Base-by-base conservation (phyloP, 2,888 invertebrate genomes). In the Chloromyia formosa region DNA sequence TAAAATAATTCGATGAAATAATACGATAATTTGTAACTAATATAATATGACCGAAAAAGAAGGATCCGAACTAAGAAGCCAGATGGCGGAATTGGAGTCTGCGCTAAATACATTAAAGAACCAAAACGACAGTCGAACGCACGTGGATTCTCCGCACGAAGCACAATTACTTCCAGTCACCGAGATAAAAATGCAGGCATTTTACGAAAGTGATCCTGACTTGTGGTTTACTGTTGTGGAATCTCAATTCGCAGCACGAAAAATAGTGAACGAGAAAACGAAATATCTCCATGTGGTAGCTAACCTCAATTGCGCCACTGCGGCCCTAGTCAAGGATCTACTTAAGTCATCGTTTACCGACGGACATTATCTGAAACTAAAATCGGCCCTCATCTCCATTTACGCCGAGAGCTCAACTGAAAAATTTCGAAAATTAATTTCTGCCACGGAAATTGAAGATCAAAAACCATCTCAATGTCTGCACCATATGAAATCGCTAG, bases 371-470 rank as follows among this genome's bases (percentile, higher is more conserved):
- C 7, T 4, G 16, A 53, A 53, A 53, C 10, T 53, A 16, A 53
- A 53, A 53, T 53, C 53, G 3, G 53, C 53, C 9, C 16, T 53
- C 3, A 53, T 53, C 5, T 53, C 16, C 53, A 53, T 53, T 53
- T 16, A 53, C 53, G 53, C 53, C 14, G 53, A 53, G 0, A 53
- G 53, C 53, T 14, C 53, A 10, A 53, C 14, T 12, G 53, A 53
- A 16, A 53, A 53, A 1, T 53, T 53, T 27, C 1, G 18, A 3
- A 35, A 56, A 18, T 23, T 35, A 14, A 58, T 18, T 64, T 1
- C 35, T 20, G 20, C 18, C 61, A 12, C 66, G 53, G 49, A n/a
- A 75, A 60, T 72, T 3, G 53, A 12, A 9, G 53, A 53, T 16
- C 53, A 53, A 14, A 53, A 53, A 16, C 53, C 53, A 12, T 53